Base-by-base conservation (phyloP, 2,888 invertebrate species). In the Hirtodrosophila duncani region DNA sequence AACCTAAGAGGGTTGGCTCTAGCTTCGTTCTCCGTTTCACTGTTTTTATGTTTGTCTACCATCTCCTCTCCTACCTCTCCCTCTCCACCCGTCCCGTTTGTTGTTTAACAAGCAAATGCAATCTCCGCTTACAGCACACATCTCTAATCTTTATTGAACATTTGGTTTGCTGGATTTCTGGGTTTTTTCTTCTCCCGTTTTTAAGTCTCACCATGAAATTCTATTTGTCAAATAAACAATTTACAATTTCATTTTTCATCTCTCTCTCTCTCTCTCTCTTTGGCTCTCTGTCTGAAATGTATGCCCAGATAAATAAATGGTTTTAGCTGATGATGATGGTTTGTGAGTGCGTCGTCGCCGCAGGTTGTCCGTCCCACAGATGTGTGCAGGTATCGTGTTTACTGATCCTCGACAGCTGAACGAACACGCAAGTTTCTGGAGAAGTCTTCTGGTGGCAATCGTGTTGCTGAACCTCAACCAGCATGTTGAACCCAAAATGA, bases 211-310 rank as follows among this genome's bases (percentile, higher is more conserved):
- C n/a, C n/a, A 16, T 57, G 37, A 53, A 71, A 63, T 78, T 74
- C 46, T 75, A 63, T 79, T 74, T 79, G 77, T 72, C 71, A 75
- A 72, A 72, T 66, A 72, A 79, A 79, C 79, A 65, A 67, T 79
- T 75, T 53, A n/a, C 60, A 44, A 41, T 56, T 42, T 49, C 30
- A 37, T 67, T 71, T 49, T 60, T 49, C 59, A 45, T 43, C 18
- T 33, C 38, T 36, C 38, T 34, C 34, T 16, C 11, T 24, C 6
- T 24, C 6, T 24, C 6, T 24, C 6, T 24, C n/a, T 7, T 20
- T 20, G 20, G 4, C 7, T 20, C 7, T 20, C 5, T 20, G 4
- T 20, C 7, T 20, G 20, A 7, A 5, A 5, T 20, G 4, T 20
- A 5, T 20, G 4, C 7, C 7, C 7, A 4, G 4, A 13, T 14